Base-by-base conservation (phyloP, 2,797 vertebrate species). In the Paedocypris micromegethes region DNA sequence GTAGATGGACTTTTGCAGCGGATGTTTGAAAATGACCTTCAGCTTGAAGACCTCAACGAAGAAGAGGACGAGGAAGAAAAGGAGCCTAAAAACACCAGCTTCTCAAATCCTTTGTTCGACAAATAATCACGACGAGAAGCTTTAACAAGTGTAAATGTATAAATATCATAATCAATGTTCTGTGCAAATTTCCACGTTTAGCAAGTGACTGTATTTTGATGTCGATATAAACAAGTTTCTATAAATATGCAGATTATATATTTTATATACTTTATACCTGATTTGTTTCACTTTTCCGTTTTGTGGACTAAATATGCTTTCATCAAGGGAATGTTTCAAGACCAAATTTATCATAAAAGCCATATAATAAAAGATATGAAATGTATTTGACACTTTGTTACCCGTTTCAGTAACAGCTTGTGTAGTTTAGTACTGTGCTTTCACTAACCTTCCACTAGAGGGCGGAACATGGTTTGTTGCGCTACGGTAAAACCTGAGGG, bases 21-120 rank as follows among this genome's bases (percentile, higher is more conserved):
- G 5, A 96, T 97, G 90, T 97, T 97, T 5, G 95, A 97, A 80
- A 89, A 86, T 1, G 93, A 98, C 75, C 89, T 95, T 7, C 82
- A 89, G 46, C 86, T 87, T 0, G 92, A 93, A 39, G 92, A 93
- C 0, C 86, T 91, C 38, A 85, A 84, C 0, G 91, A 85, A 3
- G 89, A 85, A 3, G 88, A 93, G 3, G 23, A 23, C 38, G 84
- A 84, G 0, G 91, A 85, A 3, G 89, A 85, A 3, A 87, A 93
- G 3, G 87, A 90, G 45, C 83, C 86, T 46, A 81, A 88, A 0
- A 74, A 84, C 6, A 62, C 82, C 0, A 82, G 81, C 70, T 88
- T 89, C 60, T 45, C 80, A 7, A 90, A 86, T 59, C 85, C 80
- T 1, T 69, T 53, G 4, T 93, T 90, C 3, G 72, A 83, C 70